Evolutionary conservation across 2,113 vertebrate genomes (phyloP).

Genomic region (Urocynchramus pylzowi): DNA sequence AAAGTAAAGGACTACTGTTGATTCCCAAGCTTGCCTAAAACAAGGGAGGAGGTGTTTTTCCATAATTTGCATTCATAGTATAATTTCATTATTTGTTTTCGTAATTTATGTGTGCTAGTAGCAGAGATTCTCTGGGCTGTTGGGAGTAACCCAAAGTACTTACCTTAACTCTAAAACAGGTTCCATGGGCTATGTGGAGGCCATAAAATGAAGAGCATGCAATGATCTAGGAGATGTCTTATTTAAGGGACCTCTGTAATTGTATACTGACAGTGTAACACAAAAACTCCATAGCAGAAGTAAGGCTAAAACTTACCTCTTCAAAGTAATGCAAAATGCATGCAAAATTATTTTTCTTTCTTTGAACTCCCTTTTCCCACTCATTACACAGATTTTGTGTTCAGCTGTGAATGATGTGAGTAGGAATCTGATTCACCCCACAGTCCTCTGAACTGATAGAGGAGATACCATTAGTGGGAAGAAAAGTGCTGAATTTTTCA

Average conservation of each 20-base stretch:
- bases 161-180: not conserved
- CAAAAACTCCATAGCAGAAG: not conserved
- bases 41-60: not conserved
- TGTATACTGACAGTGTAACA: not conserved
- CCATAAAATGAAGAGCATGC: not conserved
- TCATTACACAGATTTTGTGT: not conserved
- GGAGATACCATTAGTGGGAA: not conserved
- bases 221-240: not conserved
- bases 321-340: not conserved
- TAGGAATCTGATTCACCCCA: not conserved
- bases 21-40: not conserved
- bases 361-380: not conserved
- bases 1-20: not conserved
- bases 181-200: not conserved
- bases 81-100: not conserved
- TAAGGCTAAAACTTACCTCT: not conserved
- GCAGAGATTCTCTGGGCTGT: not conserved
- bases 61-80: not conserved
- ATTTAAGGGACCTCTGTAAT: not conserved
- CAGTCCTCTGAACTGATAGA: not conserved
- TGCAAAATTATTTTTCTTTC: not conserved
- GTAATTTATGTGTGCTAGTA: not conserved
- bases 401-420: not conserved
- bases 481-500: not conserved
- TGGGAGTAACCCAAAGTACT: not conserved